phyloP scores from a whole-genome alignment of 2,888 invertebrate species.

The Thecocarcelia acutangulata region DNA sequence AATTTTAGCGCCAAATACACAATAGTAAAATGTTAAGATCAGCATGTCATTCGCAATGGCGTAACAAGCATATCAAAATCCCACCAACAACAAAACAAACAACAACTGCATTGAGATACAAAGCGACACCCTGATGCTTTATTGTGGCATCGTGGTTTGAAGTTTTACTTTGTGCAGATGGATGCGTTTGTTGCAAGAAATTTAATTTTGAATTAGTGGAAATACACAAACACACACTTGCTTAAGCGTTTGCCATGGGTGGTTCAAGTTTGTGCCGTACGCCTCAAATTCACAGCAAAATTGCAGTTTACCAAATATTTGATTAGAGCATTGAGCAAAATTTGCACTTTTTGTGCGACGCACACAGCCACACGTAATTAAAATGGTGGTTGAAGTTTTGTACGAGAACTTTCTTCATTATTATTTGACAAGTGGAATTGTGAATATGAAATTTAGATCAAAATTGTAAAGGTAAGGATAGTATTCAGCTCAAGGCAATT shows the following conservation, averaged over 20 bases:
- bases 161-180: not conserved
- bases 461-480: not conserved
- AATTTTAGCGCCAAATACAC: conserved; percentile 33
- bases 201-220: conserved; percentile 36
- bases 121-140: conserved; percentile 2
- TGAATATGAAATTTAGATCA: not conserved
- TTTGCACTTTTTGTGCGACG: not conserved
- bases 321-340: conserved; percentile 1
- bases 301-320: conserved; percentile 6
- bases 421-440: conserved; percentile 4
- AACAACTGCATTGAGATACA: not conserved
- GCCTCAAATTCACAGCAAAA: not conserved
- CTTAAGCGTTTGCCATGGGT: no score
- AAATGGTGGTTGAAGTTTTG: conserved; percentile 6
- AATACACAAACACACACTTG: not conserved
- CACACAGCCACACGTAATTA: not conserved
- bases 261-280: not conserved
- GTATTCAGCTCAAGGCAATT: not conserved
- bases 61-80: conserved; percentile 44
- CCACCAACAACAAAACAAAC: conserved; percentile 15
- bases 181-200: conserved; percentile 2
- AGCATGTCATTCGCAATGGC: conserved; percentile 53
- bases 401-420: not conserved
- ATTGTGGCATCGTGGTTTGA: not conserved
- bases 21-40: conserved; percentile 47